Evolutionary conservation across 2,888 invertebrate species (phyloP).

Genomic region (Acanthoscelides obtectus): DNA sequence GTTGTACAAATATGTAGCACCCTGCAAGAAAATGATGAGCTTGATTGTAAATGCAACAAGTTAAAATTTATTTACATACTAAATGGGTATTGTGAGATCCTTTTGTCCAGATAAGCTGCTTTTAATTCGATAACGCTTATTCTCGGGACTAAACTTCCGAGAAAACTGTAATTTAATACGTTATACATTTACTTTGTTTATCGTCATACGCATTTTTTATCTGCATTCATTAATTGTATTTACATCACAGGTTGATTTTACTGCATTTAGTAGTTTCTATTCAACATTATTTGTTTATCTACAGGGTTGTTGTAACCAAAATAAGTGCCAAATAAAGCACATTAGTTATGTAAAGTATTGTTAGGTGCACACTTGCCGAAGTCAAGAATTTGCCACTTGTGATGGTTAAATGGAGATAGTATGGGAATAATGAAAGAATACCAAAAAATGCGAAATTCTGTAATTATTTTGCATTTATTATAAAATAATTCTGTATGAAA

Average conservation of each 20-base stretch:
- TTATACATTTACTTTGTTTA: background rate
- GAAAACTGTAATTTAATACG: background rate
- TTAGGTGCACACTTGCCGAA: too few relatives aligned
- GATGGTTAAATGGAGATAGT: too few relatives aligned
- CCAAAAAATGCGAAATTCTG: too few relatives aligned
- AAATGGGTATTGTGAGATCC: background rate
- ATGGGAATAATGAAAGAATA: too few relatives aligned
- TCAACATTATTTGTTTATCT: background rate
- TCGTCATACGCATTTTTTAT: background rate
- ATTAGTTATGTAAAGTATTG: too few relatives aligned
- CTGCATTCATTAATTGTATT: background rate
- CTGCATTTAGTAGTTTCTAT: background rate
- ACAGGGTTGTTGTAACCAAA: background rate
- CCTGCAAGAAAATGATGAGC: background rate
- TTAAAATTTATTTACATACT: background rate
- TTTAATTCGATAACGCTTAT: background rate
- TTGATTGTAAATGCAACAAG: background rate
- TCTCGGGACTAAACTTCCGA: background rate
- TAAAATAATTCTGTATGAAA: too few relatives aligned
- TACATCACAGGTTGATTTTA: background rate
- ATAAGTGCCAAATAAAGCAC: background rate
- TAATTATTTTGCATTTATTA: too few relatives aligned
- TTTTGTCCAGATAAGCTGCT: background rate
- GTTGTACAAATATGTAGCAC: background rate
- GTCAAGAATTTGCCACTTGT: too few relatives aligned